phyloP scores from a whole-genome alignment of 2,113 vertebrate species.

The Gobius niger region DNA sequence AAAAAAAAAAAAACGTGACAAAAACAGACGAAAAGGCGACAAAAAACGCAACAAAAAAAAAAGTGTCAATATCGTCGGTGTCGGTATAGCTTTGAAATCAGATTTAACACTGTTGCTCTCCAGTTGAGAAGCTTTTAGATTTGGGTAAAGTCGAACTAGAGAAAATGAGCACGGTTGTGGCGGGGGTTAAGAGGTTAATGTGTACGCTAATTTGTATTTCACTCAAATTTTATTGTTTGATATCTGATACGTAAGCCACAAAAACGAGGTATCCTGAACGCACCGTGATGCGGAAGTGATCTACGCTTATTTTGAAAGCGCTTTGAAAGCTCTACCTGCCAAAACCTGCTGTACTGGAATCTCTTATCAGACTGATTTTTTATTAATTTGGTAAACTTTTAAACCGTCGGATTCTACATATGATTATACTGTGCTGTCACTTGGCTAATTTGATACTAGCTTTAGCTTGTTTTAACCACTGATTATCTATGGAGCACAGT shows the following conservation, averaged over 20 bases:
- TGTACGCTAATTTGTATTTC: no score
- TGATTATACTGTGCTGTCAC: neutral
- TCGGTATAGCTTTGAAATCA: no score
- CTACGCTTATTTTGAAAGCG: neutral
- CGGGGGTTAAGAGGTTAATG: no score
- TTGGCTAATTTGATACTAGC: neutral
- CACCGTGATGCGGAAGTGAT: neutral
- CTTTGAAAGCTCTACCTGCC: neutral
- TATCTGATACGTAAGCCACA: neutral
- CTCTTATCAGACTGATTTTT: neutral
- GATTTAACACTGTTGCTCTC: no score
- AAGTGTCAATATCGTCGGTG: no score
- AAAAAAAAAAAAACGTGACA: no score
- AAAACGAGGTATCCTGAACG: neutral
- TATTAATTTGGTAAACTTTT: constrained; percentile 1
- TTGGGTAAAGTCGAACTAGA: no score
- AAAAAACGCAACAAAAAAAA: no score
- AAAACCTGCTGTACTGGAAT: neutral
- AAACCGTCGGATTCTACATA: neutral
- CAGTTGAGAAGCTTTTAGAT: no score
- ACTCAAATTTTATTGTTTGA: neutral
- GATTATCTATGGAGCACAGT: neutral
- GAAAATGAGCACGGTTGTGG: no score
- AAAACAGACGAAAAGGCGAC: no score
- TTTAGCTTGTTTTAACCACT: neutral